These are phyloP conservation scores for Belonocnema kinseyi DNA, from an alignment of 1,140 invertebrate species.

Conservation along the genomic window DNA sequence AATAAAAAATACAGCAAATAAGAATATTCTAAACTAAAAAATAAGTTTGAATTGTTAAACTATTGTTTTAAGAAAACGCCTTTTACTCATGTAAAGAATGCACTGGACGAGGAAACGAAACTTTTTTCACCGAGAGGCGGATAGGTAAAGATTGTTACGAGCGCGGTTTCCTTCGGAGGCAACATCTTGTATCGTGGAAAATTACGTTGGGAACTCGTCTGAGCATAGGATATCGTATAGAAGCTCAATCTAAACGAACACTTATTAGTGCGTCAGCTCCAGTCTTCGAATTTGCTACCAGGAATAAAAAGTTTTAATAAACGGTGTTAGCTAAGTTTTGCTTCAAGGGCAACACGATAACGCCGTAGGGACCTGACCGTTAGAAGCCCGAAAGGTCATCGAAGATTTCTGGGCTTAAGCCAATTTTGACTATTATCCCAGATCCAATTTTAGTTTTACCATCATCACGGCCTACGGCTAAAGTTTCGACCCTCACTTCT, in stretches of 20 bases:
- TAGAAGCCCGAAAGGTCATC: constrained; percentile 57
- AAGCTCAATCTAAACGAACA: constrained; percentile 51
- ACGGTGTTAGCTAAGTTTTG: constrained; percentile 60
- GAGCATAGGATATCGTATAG: constrained; percentile 35
- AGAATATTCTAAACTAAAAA: neutral
- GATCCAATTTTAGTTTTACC: constrained; percentile 65
- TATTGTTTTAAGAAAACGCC: neutral
- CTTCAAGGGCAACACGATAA: constrained; percentile 53
- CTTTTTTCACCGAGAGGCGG: neutral
- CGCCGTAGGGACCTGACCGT: constrained; percentile 51
- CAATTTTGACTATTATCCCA: constrained; percentile 65
- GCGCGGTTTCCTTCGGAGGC: constrained; percentile 37
- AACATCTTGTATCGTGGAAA: constrained; percentile 43
- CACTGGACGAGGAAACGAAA: neutral
- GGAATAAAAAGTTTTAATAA: constrained; percentile 66
- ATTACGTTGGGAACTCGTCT: neutral
- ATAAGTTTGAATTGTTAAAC: too few relatives aligned
- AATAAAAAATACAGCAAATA: too few relatives aligned
- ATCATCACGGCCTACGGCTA: constrained; percentile 34
- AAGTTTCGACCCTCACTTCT: neutral
- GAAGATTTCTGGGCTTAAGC: constrained; percentile 58
- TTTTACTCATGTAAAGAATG: neutral
- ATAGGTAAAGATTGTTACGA: constrained; percentile 17
- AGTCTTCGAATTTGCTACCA: constrained; percentile 52
- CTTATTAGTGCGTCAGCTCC: constrained; percentile 39